Conservation (phyloP, 1,140 invertebrate species). For the Rhyacophila brunnea region DNA sequence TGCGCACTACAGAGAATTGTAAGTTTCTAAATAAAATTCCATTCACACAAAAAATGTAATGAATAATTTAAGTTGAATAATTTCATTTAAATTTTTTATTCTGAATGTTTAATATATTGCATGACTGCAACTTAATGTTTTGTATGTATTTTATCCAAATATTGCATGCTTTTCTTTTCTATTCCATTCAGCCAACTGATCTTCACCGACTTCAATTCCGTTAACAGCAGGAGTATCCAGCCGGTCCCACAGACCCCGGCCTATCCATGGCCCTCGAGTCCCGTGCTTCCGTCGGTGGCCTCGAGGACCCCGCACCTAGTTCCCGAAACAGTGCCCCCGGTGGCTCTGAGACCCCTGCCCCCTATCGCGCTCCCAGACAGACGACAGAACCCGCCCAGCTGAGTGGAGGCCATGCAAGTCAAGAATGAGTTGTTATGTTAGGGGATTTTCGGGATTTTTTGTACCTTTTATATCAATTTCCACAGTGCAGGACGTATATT, state of each 20-base stretch:
- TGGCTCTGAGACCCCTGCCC: constrained; percentile 42
- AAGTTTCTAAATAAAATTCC: no score
- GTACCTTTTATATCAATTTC: no score
- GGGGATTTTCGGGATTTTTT: background rate
- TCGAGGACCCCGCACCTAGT: constrained; percentile 70
- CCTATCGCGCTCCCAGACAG: constrained; percentile 46
- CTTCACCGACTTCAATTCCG: constrained; percentile 25
- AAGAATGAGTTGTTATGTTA: constrained; percentile 56
- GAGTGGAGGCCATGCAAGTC: constrained; percentile 49
- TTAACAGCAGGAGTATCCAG: constrained; percentile 48
- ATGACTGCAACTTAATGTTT: no score
- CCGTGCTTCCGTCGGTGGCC: constrained; percentile 68
- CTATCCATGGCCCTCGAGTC: constrained; percentile 72
- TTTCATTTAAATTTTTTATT: no score
- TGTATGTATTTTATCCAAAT: no score
- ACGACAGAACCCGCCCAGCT: constrained; percentile 51
- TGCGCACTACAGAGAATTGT: no score
- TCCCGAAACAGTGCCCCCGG: constrained; percentile 62
- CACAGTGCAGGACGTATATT: no score
- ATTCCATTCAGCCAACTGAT: constrained; percentile 3
- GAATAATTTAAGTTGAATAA: no score
- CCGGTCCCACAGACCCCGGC: constrained; percentile 51
- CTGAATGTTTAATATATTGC: no score
- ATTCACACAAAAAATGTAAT: no score
- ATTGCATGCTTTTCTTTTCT: background rate